Conservation (phyloP, 2,888 invertebrate genomes). For the Criorhina ranunculi region DNA sequence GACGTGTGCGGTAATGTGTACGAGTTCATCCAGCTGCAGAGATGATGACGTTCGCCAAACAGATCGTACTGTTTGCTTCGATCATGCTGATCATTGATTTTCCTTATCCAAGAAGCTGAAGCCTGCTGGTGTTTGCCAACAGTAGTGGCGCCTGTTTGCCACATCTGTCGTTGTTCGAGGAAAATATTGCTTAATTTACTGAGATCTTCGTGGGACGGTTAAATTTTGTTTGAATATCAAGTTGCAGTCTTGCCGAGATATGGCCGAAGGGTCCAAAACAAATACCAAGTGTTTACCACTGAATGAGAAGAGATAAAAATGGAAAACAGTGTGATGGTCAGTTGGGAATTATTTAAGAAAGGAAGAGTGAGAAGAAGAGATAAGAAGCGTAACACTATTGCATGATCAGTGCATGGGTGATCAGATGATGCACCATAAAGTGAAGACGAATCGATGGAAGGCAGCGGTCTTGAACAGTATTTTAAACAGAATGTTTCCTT, state of each 20-base stretch:
- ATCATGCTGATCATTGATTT: constrained; percentile 64
- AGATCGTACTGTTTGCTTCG: constrained; percentile 26
- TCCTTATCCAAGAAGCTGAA: constrained; percentile 19
- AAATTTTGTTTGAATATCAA: constrained; percentile 52
- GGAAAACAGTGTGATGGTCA: constrained; percentile 29
- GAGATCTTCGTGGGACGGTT: constrained; percentile 22
- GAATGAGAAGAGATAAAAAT: constrained; percentile 39
- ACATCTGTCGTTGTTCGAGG: constrained; percentile 47
- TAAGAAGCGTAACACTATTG: neutral
- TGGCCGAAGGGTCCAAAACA: constrained; percentile 39
- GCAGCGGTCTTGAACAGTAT: no score
- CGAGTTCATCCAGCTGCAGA: constrained; percentile 55
- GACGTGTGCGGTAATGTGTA: constrained; percentile 50
- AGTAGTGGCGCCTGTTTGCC: constrained; percentile 69
- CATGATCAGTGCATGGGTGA: neutral
- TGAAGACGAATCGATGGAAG: neutral
- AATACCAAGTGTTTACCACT: constrained; percentile 51
- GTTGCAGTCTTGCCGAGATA: constrained; percentile 39
- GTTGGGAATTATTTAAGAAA: neutral
- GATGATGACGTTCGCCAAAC: no score
- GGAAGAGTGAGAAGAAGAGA: neutral
- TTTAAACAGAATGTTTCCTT: no score
- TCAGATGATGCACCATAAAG: constrained; percentile 1
- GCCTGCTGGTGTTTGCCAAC: constrained; percentile 49
- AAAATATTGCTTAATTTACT: constrained; percentile 65